Evolutionary conservation across 2,888 invertebrate species (phyloP), one percentile per base, ranked within the genome.

Genomic region (Aphidoletes aphidimyza): DNA sequence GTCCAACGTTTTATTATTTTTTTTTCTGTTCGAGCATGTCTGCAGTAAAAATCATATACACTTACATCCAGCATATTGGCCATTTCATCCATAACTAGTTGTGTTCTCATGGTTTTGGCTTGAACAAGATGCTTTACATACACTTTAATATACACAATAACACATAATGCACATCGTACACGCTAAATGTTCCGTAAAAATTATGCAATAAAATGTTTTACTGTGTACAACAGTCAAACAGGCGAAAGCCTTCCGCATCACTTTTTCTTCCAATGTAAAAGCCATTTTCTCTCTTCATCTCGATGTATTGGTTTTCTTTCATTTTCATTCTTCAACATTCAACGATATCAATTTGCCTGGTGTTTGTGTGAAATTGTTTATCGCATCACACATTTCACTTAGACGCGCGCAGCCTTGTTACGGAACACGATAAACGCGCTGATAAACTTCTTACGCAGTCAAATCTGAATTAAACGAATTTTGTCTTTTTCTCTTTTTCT

Each of bases 101-200:
- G 69, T 54, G 69, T 26, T n/a, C n/a, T n/a, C n/a, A n/a, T n/a
- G n/a, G n/a, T n/a, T n/a, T n/a, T n/a, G n/a, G n/a, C n/a, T n/a
- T 2, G 22, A 54, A 54, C 54, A 54, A 54, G 22, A 54, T 54
- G 54, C 26, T 30, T 34, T 14, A 14, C 26, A 26, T 26, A 26
- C 22, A 54, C 22, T 42, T 9, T 42, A 9, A 8, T 3, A 54
- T 6, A 30, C 69, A 30, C 30, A 69, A 69, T 6, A 6, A 42
- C 6, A 42, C n/a, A n/a, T n/a, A n/a, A n/a, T n/a, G n/a, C n/a
- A 14, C 69, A 30, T 14, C 30, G 69, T 30, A 69, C 69, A 26
- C 69, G 30, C 69, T 69, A 30, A 69, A 69, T 14, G 34, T 69
- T 69, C 34, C 69, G 69, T 11, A 69, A 26, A 69, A 69, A 69